Percentiles rank a stretch among this genome's conserved stretches.
Evolutionary conservation across 92 coral and sea anemone species (phyloP).

Genomic region (Palythoa caribaeorum): DNA sequence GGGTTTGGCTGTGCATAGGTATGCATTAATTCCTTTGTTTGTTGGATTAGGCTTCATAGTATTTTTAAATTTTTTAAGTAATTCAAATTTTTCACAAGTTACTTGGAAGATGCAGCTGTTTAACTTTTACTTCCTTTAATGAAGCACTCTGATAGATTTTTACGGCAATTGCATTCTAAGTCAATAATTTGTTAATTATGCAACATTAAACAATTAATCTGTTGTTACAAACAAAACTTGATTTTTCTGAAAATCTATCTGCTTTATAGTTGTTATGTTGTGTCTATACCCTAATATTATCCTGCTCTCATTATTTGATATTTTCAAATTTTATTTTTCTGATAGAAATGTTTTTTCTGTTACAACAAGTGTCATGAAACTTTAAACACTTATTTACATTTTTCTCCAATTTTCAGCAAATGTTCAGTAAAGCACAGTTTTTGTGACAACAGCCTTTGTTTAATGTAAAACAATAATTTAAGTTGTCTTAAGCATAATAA

Average conservation of each 20-base stretch:
- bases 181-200: slow-evolving; percentile 3
- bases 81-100: slow-evolving; percentile 25
- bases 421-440: slow-evolving; percentile 24
- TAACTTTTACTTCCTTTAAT: slow-evolving; percentile 23
- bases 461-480: slow-evolving; percentile 22
- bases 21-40: slow-evolving; percentile 17
- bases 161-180: background rate
- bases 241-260: background rate
- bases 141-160: slow-evolving; percentile 8
- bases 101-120: slow-evolving; percentile 27
- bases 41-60: slow-evolving; percentile 17
- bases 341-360: slow-evolving; percentile 18
- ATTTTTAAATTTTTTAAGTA: background rate
- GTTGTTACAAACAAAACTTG: slow-evolving; percentile 10
- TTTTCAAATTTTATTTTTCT: background rate
- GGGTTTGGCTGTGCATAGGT: slow-evolving; percentile 41
- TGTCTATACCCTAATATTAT: background rate
- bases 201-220: slow-evolving; percentile 1
- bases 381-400: slow-evolving; percentile 21
- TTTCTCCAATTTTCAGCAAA: slow-evolving; percentile 18
- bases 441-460: slow-evolving; percentile 23
- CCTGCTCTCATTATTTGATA: background rate
- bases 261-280: slow-evolving; percentile 3
- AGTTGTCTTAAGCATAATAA: slow-evolving; percentile 17
- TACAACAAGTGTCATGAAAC: slow-evolving; percentile 19